Percentiles rank a stretch among this genome's conserved stretches.
Conservation (phyloP, 2,797 vertebrate genomes). For the Danio jaintianensis region DNA sequence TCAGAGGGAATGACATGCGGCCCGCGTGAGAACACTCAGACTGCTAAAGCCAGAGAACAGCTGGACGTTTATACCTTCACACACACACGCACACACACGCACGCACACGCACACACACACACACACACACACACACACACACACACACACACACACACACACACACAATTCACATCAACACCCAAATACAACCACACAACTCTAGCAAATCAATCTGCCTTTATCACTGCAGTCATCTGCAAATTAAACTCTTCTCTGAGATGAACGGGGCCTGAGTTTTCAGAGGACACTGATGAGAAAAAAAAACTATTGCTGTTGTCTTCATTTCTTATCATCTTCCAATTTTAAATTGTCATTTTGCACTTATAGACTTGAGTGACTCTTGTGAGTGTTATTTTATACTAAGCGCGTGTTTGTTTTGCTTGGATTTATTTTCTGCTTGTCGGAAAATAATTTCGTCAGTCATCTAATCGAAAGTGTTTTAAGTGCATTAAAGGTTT, state of each 20-base stretch:
- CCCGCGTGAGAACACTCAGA: conserved; percentile 58
- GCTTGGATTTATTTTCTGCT: no score
- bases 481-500: no score
- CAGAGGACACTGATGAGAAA: background rate
- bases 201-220: background rate
- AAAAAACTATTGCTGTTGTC: background rate
- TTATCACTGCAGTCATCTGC: conserved; percentile 6
- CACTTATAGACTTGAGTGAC: no score
- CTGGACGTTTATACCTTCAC: conserved; percentile 52
- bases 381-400: no score
- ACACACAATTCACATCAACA: background rate
- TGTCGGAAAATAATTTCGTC: no score
- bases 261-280: background rate
- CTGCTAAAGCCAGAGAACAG: conserved; percentile 50
- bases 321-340: background rate
- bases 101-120: background rate
- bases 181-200: background rate
- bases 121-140: background rate
- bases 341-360: no score
- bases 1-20: conserved; percentile 52
- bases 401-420: no score
- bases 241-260: background rate
- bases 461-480: no score
- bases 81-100: conserved; percentile 20
- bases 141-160: background rate